Percentiles rank a stretch among this genome's conserved stretches.
Conservation (phyloP, 64 coral and sea anemone species). For the Orbicella faveolata region DNA sequence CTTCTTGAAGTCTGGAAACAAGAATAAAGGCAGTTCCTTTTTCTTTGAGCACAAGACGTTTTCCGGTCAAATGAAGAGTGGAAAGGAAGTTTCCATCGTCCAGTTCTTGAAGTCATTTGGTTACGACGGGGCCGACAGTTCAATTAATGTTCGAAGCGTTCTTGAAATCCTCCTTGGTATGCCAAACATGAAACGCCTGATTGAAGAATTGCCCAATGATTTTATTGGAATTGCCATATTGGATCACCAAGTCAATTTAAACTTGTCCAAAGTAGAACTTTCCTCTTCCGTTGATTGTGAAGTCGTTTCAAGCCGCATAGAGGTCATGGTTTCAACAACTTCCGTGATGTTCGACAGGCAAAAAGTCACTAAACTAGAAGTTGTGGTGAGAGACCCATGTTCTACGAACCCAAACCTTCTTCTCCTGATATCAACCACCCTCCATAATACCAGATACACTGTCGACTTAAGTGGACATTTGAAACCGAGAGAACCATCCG, state of each 20-base stretch:
- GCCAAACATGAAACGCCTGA: not conserved
- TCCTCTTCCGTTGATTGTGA: not conserved
- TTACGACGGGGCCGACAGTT: not conserved
- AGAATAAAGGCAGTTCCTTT: not conserved
- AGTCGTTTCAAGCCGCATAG: not conserved
- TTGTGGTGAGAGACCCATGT: conserved; percentile 4
- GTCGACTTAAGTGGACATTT: not conserved
- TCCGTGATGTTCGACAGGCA: not conserved
- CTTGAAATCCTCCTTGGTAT: not conserved
- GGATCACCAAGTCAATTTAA: not conserved
- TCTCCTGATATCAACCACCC: not conserved
- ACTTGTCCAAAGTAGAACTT: not conserved
- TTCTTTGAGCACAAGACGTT: conserved; percentile 10
- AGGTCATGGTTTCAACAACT: not conserved
- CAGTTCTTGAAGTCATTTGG: not conserved
- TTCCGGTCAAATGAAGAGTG: not conserved
- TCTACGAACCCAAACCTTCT: not conserved
- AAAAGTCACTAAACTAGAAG: not conserved
- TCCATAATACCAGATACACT: not conserved
- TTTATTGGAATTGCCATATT: not conserved
- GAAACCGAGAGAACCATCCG: not conserved
- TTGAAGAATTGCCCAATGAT: not conserved
- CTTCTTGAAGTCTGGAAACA: not conserved
- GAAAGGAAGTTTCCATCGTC: not conserved
- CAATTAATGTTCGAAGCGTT: not conserved